Evolutionary conservation across 2,113 vertebrate species (phyloP).

Genomic region (Ancistrus triradiatus): DNA sequence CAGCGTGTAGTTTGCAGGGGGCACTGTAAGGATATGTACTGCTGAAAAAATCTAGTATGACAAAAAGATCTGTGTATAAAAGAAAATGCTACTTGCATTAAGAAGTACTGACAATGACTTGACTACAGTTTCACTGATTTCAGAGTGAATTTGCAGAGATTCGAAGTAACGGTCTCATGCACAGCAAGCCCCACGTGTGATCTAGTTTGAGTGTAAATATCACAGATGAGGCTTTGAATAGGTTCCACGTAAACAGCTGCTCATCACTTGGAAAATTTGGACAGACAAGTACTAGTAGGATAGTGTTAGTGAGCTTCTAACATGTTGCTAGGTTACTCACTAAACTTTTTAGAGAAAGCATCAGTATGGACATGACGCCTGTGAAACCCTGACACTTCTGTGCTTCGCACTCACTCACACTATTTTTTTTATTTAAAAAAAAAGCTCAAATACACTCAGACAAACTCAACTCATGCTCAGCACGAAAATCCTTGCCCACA

Average conservation of each 20-base stretch:
- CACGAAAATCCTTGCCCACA: not conserved
- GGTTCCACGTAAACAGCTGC: conserved; percentile 49
- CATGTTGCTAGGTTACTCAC: conserved; percentile 65
- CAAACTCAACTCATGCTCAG: not conserved
- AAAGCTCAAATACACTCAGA: not conserved
- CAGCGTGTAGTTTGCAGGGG: not conserved
- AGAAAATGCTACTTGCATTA: too few species aligned
- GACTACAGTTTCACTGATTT: too few species aligned
- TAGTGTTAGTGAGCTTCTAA: conserved; percentile 38
- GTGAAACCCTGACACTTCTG: conserved; percentile 53
- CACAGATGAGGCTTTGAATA: conserved; percentile 38
- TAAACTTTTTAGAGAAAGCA: conserved; percentile 49
- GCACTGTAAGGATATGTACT: not conserved
- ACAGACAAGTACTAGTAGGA: conserved; percentile 39
- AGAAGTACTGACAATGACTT: too few species aligned
- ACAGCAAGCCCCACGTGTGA: too few species aligned
- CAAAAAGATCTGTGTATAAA: too few species aligned
- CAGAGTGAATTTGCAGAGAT: too few species aligned
- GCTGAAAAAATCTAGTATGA: too few species aligned
- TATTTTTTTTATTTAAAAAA: too few species aligned
- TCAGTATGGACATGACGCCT: conserved; percentile 54
- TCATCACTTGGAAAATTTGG: conserved; percentile 46
- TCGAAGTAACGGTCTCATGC: too few species aligned
- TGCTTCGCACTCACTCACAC: conserved; percentile 51
- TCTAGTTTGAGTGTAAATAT: too few species aligned